Base-by-base conservation (phyloP, 1,140 invertebrate genomes). In the Neelides sp. region DNA sequence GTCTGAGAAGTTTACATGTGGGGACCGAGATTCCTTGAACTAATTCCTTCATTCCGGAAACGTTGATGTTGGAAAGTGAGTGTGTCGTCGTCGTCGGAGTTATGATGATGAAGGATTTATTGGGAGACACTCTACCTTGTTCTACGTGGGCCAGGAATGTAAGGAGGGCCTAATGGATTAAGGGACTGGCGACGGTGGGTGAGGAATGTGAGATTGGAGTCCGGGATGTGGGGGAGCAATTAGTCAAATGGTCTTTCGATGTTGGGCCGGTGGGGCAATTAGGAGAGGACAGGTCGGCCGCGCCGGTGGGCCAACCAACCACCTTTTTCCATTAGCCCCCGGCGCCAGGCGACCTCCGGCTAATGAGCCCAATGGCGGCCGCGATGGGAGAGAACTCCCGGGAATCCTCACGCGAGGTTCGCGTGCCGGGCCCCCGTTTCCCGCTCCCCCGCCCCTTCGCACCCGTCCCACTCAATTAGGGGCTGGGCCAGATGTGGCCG, bases 231-330 rank as follows among this genome's bases (percentile, higher is more conserved):
- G 26, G 41, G 39, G 56, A 58, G 52, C 56, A 58, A 58, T 58
- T 58, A 58, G 56, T 51, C 45, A 54, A 52, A 58, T 58, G 56
- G 56, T 48, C 42, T 58, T 54, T 54, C 52, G 46, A 47, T 58
- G 55, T 57, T 52, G 49, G 50, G 55, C 52, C 55, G 46, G 36
- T 58, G 43, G 24, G 52, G 52, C 56, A 58, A 58, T 57, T 57
- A 57, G 50, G 50, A 49, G 55, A 57, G 48, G 55, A 57, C 55
- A 57, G 50, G 55, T 57, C 48, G 48, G 19, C 36, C 26, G 42
- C 17, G 17, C 37, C 37, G 32, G 30, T 22, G 28, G 39, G 39
- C 52, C 46, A 49, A 54, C 52, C 48, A 46, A 58, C 56, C 52
- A 54, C 50, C 51, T 51, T 58, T 58, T 58, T 58, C 56, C 56